Evolutionary conservation across 2,888 invertebrate genomes (phyloP).

Genomic region (Brassicogethes aeneus): DNA sequence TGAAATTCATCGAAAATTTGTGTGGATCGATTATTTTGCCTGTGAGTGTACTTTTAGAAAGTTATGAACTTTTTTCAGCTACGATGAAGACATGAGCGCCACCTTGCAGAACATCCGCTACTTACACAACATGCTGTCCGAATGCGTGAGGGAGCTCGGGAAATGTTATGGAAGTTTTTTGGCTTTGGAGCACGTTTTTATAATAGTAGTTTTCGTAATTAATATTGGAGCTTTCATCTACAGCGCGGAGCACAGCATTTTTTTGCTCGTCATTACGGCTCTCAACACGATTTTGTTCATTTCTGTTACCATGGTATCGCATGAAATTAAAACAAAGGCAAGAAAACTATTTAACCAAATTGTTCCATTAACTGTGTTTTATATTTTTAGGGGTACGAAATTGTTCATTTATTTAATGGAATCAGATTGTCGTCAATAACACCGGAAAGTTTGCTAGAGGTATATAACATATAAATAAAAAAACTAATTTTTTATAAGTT

Average conservation of each 20-base stretch:
- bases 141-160: slow-evolving; percentile 19
- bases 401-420: slow-evolving; percentile 22
- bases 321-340: slow-evolving; percentile 18
- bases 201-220: slow-evolving; percentile 18
- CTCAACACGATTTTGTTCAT: slow-evolving; percentile 17
- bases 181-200: slow-evolving; percentile 21
- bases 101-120: slow-evolving; percentile 15
- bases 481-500: too few species aligned
- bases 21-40: too few species aligned
- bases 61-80: slow-evolving; percentile 7
- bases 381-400: slow-evolving; percentile 22
- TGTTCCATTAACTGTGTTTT: slow-evolving; percentile 1
- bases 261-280: slow-evolving; percentile 16
- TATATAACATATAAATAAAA: too few species aligned
- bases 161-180: slow-evolving; percentile 21
- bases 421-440: slow-evolving; percentile 20
- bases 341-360: slow-evolving; percentile 4
- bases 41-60: not conserved
- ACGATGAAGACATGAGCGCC: slow-evolving; percentile 11
- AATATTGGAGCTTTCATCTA: slow-evolving; percentile 19
- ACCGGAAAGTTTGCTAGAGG: slow-evolving; percentile 22
- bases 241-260: slow-evolving; percentile 6
- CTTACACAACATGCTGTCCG: slow-evolving; percentile 19
- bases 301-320: slow-evolving; percentile 15
- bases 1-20: too few species aligned